A percentile compares a stretch with the other conserved stretches of the same genome.
Conservation (phyloP, 2,113 vertebrate genomes). For the Naja naja region DNA sequence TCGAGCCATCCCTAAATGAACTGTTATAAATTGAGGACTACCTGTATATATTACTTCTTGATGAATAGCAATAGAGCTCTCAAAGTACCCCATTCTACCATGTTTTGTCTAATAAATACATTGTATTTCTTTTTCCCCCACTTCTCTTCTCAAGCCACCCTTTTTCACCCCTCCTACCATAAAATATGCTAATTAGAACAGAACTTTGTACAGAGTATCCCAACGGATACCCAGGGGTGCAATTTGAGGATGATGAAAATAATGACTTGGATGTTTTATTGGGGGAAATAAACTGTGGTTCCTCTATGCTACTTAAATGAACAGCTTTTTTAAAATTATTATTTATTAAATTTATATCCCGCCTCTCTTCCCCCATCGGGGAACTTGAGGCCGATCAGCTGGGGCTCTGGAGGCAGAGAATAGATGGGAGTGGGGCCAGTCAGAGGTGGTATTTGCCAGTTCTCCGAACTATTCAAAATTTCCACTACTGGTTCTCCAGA, state of each 20-base stretch:
- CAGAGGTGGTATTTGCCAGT: too few species aligned
- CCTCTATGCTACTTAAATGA: background rate
- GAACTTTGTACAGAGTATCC: background rate
- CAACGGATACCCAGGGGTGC: background rate
- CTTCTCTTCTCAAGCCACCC: background rate
- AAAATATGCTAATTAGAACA: background rate
- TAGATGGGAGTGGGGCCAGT: too few species aligned
- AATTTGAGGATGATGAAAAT: conserved; percentile 13
- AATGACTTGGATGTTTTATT: background rate
- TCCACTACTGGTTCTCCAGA: too few species aligned
- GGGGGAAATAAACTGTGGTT: background rate
- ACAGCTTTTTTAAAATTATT: too few species aligned
- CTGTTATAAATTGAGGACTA: conserved; percentile 1
- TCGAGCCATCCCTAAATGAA: background rate
- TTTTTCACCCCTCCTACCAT: background rate
- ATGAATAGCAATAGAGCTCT: conserved; percentile 14
- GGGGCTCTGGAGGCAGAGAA: too few species aligned
- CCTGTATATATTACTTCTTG: background rate
- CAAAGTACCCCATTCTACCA: accelerated
- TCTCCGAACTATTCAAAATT: too few species aligned
- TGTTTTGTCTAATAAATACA: background rate
- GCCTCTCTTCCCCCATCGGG: too few species aligned
- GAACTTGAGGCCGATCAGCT: too few species aligned
- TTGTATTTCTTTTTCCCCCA: background rate
- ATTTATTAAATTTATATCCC: too few species aligned